These are phyloP conservation scores for Eidolon helvum DNA, from an alignment of 2,113 vertebrate species.

Conservation along the genomic window DNA sequence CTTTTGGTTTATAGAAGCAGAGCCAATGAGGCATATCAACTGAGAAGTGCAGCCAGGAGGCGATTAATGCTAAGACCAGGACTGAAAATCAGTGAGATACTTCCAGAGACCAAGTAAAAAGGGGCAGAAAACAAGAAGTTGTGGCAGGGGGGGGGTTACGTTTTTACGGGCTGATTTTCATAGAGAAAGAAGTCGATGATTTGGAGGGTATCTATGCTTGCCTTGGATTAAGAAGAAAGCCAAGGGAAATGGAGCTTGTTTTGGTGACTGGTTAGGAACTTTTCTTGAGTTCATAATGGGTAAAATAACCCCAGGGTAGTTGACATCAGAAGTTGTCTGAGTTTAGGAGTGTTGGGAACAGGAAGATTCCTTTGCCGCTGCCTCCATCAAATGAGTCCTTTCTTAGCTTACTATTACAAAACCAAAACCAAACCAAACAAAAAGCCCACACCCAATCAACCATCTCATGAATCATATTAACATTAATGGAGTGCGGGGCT, in stretches of 20 bases:
- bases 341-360: neutral
- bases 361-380: neutral
- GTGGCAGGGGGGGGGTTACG: neutral
- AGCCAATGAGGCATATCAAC: neutral
- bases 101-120: neutral
- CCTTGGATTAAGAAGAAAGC: neutral
- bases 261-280: neutral
- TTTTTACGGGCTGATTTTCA: slow-evolving; percentile 12
- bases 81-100: neutral
- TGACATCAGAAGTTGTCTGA: neutral
- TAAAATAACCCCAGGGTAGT: neutral
- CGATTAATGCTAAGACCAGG: neutral
- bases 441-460: neutral
- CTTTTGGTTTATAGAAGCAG: neutral
- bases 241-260: neutral
- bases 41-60: neutral
- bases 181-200: neutral
- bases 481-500: neutral
- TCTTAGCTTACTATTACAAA: neutral
- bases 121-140: neutral
- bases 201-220: neutral
- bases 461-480: neutral
- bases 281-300: neutral
- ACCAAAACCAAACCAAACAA: neutral
- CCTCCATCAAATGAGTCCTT: neutral